Base-by-base conservation (phyloP, 2,888 invertebrate genomes). In the Fissipunctia ypsillon region DNA sequence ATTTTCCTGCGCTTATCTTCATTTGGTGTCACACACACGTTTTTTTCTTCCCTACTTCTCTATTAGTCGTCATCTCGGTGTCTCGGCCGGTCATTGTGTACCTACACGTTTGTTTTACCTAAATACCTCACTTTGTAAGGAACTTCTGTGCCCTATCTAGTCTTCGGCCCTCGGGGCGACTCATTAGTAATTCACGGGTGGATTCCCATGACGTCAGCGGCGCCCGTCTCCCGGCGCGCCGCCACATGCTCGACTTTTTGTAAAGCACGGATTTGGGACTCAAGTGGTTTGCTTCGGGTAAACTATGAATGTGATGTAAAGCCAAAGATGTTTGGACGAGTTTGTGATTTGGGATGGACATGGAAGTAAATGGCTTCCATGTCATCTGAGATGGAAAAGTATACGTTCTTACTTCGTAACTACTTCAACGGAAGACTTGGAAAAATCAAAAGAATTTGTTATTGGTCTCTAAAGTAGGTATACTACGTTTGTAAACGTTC, bases 171-270 rank as follows among this genome's bases (percentile, higher is more conserved):
- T n/a, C 66, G 61, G 56, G 50, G 73, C 80, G 73, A 83, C 82
- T 87, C 89, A 84, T 88, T 86, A 83, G 87, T 86, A 85, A 90
- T 87, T 87, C 86, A 87, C 88, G 89, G 90, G 86, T 89, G 90
- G 90, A 89, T 90, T 92, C 92, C 91, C 89, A 89, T 94, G 93
- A 94, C 94, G 94, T 94, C 93, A 95, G 82, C 88, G 94, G 94
- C 86, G 90, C 87, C 91, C 84, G 91, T 84, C 93, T 78, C 83
- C 83, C 79, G 87, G 89, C 87, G 91, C 86, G 92, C 81, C 93
- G 88, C 92, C 93, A 94, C 91, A 93, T 94, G 92, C 90, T 79
- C 72, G 73, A 71, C 76, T 84, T 86, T 85, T 86, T 85, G 80
- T 84, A 66, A 65, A 57, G 83, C 79, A 81, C 65, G 61, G 79